Base-by-base conservation (phyloP, 2,797 vertebrate species). In the Lindbergichthys nudifrons region DNA sequence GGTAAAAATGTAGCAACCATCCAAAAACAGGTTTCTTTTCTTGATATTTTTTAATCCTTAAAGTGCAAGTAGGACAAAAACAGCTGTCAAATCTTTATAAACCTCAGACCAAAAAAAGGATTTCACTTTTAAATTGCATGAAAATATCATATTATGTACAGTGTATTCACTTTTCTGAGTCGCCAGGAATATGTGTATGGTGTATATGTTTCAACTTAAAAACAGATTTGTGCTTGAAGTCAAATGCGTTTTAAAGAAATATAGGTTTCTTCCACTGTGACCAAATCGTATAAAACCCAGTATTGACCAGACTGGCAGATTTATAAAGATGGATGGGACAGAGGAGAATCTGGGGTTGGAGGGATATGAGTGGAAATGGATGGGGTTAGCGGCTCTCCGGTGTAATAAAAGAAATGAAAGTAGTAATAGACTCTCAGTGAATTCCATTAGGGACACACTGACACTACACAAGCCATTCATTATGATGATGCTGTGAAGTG, bases 371-470 rank as follows among this genome's bases (percentile, higher is more conserved):
- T 82, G 83, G 90, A 92, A 92, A 92, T 91, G 87, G 90, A 92
- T 90, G 90, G 87, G 86, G 88, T 91, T 92, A 91, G 87, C 59
- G 19, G 81, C 83, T 89, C 92, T 92, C 84, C 60, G 75, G 86
- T 88, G 89, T 93, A 92, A 93, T 93, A 93, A 94, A 93, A 93
- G 84, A 93, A 93, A 94, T 93, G 90, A 92, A 92, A 93, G 89
- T 90, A 91, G 90, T 93, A 93, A 94, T 93, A 92, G 93, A 94
- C 89, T 93, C 90, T 91, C 92, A 87, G 92, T 90, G 90, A 93
- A 94, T 94, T 91, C 91, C 88, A 92, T 95, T 94, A 95, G 91
- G 90, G 89, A 87, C 90, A 84, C 88, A 89, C 79, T 87, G 90
- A 92, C 90, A 88, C 89, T 88, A 90, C 87, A 88, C 89, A 87